Evolutionary conservation across 2,888 invertebrate species (phyloP), one percentile per base, ranked within the genome.

Genomic region (Perdita meconis): DNA sequence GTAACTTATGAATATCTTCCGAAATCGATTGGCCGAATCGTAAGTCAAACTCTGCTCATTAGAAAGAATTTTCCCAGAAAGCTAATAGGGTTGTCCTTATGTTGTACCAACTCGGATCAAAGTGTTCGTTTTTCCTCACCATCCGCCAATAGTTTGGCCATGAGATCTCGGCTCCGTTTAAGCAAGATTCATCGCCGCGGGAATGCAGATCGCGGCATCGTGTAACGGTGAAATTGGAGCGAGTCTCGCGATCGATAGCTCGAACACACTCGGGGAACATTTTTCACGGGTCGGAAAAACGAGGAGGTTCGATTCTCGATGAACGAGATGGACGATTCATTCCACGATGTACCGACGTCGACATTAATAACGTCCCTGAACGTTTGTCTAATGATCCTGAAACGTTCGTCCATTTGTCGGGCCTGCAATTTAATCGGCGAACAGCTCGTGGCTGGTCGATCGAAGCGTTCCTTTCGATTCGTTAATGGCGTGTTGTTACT

Each of bases 301-400:
- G 68, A 63, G 74, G 57, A 26, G 63, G 59, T 38, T 50, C 44
- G 55, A 61, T 65, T 42, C 61, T 16, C 55, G 56, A 38, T 38
- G 71, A 78, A 66, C 66, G 74, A 80, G 75, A 82, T 73, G 71
- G 65, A 84, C 73, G 78, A 75, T 26, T 78, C 67, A 59, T 76
- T 76, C 34, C 67, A 50, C 60, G 70, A 71, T 63, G 67, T 56
- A 69, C 51, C 78, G 71, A 81, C 81, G 72, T 81, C 71, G 74
- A 71, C 82, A 82, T 84, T 84, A 84, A 84, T 82, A 80, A 77
- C 70, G 74, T 64, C 59, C 51, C 69, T 44, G 55, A 76, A 71
- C 64, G 66, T 84, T 83, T 75, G 81, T 84, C 72, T 83, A 81
- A 83, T 83, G 74, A 84, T 83, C 67, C 71, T 60, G 74, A 81